These are phyloP conservation scores for Drosophila lowei DNA, from an alignment of 1,140 invertebrate species.

Conservation along the genomic window DNA sequence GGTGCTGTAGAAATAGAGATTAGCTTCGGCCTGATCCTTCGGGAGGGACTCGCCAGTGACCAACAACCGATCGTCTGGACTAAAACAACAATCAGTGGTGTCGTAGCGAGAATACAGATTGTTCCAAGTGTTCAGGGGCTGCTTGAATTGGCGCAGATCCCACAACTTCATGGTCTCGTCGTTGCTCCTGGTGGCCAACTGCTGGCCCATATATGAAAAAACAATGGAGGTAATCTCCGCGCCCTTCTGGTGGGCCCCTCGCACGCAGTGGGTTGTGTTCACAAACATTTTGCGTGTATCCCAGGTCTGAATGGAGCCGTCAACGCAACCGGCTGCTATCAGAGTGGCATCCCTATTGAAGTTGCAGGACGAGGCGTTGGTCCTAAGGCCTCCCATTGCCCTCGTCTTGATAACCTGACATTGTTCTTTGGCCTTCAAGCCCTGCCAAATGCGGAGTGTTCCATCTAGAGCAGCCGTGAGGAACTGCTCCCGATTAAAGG, in stretches of 20 bases:
- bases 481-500: conserved; percentile 95
- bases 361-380: conserved; percentile 92
- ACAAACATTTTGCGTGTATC: conserved; percentile 94
- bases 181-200: conserved; percentile 91
- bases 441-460: conserved; percentile 95
- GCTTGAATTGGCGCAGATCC: conserved; percentile 94
- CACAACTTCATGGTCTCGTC: conserved; percentile 98
- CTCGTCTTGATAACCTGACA: conserved; percentile 95
- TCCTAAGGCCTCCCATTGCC: conserved; percentile 93
- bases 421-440: conserved; percentile 88
- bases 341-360: conserved; percentile 95
- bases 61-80: conserved; percentile 95
- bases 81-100: conserved; percentile 91
- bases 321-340: conserved; percentile 95
- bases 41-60: conserved; percentile 94
- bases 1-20: conserved; percentile 92
- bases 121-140: conserved; percentile 87
- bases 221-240: conserved; percentile 92
- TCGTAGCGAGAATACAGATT: conserved; percentile 93
- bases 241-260: conserved; percentile 92
- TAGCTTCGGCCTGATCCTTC: conserved; percentile 88
- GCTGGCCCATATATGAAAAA: conserved; percentile 94
- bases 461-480: conserved; percentile 97
- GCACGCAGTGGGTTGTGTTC: conserved; percentile 90
- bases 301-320: conserved; percentile 99